Evolutionary conservation across 2,888 invertebrate genomes (phyloP), one percentile per base, ranked within the genome.

Genomic region (Hirtodrosophila confusa): DNA sequence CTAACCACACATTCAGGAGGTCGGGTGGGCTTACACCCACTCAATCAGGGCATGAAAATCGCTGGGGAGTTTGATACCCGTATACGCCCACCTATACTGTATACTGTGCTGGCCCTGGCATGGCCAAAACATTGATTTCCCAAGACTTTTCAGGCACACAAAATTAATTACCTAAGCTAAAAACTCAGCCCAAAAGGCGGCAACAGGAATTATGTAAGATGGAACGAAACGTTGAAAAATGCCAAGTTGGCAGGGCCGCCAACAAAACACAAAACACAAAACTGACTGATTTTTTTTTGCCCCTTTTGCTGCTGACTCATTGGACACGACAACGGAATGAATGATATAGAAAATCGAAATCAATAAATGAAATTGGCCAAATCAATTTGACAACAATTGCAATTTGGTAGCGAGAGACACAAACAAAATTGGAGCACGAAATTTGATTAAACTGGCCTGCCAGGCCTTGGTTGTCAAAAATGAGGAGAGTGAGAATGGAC

Each of bases 371-470:
- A 84, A 84, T 84, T 84, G 84, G 80, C 79, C 83, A 84, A 84
- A 84, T 88, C 88, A 84, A 88, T 84, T 84, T 88, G 86, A 71
- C 80, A 88, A 86, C 84, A 83, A 87, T 85, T 82, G 88, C 83
- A 88, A 79, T 79, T 86, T 78, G 70, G 39, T 17, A 45, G 48
- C 60, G 7, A 51, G 39, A 51, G 39, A 69, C 69, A 61, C 36
- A 23, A 41, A 37, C 33, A 11, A 53, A 84, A 85, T 56, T 84
- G 68, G 78, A 67, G 68, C 88, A 78, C 60, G 47, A 69, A 85
- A 87, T 82, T 84, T 85, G 86, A 84, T 84, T 84, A 84, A 85
- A 57, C 33, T 45, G 53, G 12, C 43, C 12, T 40, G 17, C 35
- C 48, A 35, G 36, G 6, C 29, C 6, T 17, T 5, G 29, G 17